phyloP scores from a whole-genome alignment of 2,797 vertebrate species.

The Tachyglossus aculeatus region DNA sequence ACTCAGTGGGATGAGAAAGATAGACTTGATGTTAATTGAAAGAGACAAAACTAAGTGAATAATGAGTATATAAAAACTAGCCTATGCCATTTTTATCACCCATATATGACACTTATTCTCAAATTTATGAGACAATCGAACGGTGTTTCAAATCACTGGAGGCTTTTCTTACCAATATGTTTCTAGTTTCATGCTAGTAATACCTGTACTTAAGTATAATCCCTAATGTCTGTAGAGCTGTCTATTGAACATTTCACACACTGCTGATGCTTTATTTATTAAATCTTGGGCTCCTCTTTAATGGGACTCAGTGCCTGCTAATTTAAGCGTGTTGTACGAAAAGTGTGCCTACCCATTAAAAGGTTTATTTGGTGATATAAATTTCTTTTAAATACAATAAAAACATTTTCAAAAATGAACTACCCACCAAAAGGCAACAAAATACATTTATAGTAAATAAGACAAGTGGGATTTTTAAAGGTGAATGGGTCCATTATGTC shows the following conservation, averaged over 20 bases:
- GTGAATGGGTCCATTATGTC: too few relatives aligned
- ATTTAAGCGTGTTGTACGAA: slow-evolving; percentile 33
- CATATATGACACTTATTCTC: slow-evolving; percentile 71
- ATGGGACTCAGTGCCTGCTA: slow-evolving; percentile 25
- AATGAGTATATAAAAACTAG: slow-evolving; percentile 78
- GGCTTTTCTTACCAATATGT: slow-evolving; percentile 61
- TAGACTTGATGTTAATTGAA: slow-evolving; percentile 75
- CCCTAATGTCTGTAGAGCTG: slow-evolving; percentile 47
- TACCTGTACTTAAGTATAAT: slow-evolving; percentile 52
- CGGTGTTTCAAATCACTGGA: slow-evolving; percentile 72
- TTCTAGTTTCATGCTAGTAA: slow-evolving; percentile 53
- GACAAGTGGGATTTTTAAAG: too few relatives aligned
- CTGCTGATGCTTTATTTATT: slow-evolving; percentile 28
- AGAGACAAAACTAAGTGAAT: slow-evolving; percentile 78
- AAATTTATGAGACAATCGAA: slow-evolving; percentile 77
- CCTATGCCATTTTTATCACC: slow-evolving; percentile 76
- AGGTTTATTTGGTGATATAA: not conserved
- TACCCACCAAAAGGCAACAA: too few relatives aligned
- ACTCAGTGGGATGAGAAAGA: slow-evolving; percentile 73
- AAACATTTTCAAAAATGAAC: too few relatives aligned
- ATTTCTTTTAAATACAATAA: too few relatives aligned
- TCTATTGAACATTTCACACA: slow-evolving; percentile 42
- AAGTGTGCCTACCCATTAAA: slow-evolving; percentile 12
- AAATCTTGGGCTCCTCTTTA: slow-evolving; percentile 42
- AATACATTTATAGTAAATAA: too few relatives aligned